These are phyloP conservation scores for Pocillopora meandrina DNA, from an alignment of 92 coral and sea anemone species.

Conservation along the genomic window DNA sequence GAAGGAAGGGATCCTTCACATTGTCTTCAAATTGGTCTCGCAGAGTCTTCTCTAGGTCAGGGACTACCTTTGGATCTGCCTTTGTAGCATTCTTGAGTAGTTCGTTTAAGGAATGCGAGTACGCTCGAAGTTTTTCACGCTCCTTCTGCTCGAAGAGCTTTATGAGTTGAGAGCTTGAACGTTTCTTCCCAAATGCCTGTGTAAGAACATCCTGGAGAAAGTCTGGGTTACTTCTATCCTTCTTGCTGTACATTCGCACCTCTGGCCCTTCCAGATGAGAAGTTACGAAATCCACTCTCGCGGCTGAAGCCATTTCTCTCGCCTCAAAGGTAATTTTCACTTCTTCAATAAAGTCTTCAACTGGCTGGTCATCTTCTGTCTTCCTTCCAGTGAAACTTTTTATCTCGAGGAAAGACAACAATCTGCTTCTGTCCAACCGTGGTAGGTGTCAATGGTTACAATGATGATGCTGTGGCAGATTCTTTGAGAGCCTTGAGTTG, in stretches of 20 bases:
- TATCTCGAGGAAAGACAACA: conserved; percentile 22
- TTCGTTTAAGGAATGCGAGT: conserved; percentile 21
- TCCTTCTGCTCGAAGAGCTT: neutral
- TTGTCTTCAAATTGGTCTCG: conserved; percentile 52
- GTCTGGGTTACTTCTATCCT: conserved; percentile 12
- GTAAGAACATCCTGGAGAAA: neutral
- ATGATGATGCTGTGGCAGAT: conserved; percentile 14
- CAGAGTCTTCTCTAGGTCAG: conserved; percentile 32
- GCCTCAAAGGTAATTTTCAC: conserved; percentile 15
- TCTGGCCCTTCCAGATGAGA: conserved; percentile 32
- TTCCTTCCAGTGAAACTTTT: conserved; percentile 16
- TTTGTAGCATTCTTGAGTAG: conserved; percentile 39
- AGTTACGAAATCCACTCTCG: conserved; percentile 13
- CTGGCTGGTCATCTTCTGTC: conserved; percentile 1
- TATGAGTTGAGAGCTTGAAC: conserved; percentile 32
- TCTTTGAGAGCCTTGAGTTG: conserved; percentile 23
- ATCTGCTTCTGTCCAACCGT: neutral
- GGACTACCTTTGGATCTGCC: conserved; percentile 44
- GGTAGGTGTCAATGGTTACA: neutral
- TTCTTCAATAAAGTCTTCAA: conserved; percentile 12
- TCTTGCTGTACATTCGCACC: conserved; percentile 13
- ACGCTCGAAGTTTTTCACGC: conserved; percentile 8
- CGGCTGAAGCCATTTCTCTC: conserved; percentile 9
- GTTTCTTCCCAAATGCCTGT: conserved; percentile 35
- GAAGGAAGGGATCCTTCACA: conserved; percentile 1